Evolutionary conservation across 2,888 invertebrate genomes (phyloP).

Genomic region (Fragum whitleyi): DNA sequence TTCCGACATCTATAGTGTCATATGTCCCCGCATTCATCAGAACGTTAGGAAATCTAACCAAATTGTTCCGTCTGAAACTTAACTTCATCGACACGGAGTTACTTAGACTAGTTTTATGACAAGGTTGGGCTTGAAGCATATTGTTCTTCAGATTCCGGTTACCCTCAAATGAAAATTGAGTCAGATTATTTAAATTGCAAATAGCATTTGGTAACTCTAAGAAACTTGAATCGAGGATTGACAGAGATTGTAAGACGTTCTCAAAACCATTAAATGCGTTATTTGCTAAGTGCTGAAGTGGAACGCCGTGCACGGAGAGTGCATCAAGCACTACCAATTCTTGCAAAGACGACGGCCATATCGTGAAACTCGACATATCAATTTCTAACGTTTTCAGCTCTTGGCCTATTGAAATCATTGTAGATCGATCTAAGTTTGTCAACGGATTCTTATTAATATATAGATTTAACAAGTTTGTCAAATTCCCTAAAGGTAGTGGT

Average conservation of each 20-base stretch:
- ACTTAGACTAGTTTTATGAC: not conserved
- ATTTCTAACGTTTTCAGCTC: not conserved
- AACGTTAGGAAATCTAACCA: not conserved
- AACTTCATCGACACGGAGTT: not conserved
- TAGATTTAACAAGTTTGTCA: not conserved
- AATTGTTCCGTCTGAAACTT: not conserved
- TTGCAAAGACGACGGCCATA: not conserved
- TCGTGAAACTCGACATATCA: not conserved
- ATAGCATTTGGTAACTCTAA: not conserved
- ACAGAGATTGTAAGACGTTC: not conserved
- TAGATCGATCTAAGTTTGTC: not conserved
- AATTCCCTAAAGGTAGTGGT: not conserved
- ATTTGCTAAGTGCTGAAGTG: not conserved
- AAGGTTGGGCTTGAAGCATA: not conserved
- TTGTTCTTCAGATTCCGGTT: not conserved
- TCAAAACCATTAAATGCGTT: not conserved
- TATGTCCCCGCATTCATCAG: not conserved
- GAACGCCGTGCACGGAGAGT: not conserved
- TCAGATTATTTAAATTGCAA: not conserved
- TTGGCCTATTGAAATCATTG: not conserved
- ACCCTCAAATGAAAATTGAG: not conserved
- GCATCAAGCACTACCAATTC: not conserved
- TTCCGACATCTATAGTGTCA: not conserved
- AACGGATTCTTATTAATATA: constrained; percentile 7
- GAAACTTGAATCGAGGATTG: not conserved